Base-by-base conservation (phyloP, 2,113 vertebrate species). In the Columba livia region DNA sequence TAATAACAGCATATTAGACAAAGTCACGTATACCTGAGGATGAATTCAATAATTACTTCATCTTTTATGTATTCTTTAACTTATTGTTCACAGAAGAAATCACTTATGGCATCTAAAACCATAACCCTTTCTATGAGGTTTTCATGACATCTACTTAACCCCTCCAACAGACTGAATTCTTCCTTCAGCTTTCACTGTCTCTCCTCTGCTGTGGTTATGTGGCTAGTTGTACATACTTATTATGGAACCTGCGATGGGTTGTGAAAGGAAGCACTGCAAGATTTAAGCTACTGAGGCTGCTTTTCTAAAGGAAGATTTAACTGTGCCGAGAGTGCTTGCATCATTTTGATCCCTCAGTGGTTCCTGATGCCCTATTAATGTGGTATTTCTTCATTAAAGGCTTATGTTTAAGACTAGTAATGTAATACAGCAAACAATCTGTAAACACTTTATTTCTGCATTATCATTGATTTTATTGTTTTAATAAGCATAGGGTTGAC, bases 401-500 rank as follows among this genome's bases (percentile, higher is more conserved):
- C 71, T 91, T 91, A 71, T 64, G 38, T 81, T 81, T 87, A 88
- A 81, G 62, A 82, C 56, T 73, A 47, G 84, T 72, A 95, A 95
- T 80, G 40, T 14, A 95, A 92, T 77, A 85, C 54, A 90, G 90
- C 23, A 86, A 93, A 48, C 47, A 94, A 85, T 95, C 75, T 97
- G 91, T 85, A 95, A 91, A 90, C 75, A 93, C 71, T 95, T 88
- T 92, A 91, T 93, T 94, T 92, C 70, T 94, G 60, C 79, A 94
- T 60, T 81, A 93, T 87, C 65, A 40, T 69, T 89, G 40, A 62
- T 92, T 87, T 92, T 85, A 89, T 89, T 93, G 40, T 85, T 93
- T 89, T 88, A 91, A 60, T 65, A 91, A 96, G 53, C 36, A 2
- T 82, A 58, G 44, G 36, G 16, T 79, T 96, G 85, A 87, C 62